Conservation (phyloP, 30 jellyfish, hydroid and myxozoan genomes). For the Chrysaora quinquecirrha region DNA sequence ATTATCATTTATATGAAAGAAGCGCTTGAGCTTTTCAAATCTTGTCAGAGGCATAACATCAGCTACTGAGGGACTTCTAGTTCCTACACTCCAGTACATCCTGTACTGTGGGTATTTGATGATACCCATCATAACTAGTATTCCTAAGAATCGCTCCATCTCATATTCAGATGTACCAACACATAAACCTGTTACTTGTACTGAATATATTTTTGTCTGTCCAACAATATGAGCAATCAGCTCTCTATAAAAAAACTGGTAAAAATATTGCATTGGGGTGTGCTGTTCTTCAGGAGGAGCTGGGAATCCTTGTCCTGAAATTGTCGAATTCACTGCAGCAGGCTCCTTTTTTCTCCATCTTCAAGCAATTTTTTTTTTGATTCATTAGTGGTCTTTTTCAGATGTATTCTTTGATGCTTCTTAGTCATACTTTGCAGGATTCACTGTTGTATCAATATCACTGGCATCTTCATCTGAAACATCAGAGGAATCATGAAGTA, state of each 20-base stretch:
- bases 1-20: constrained; percentile 28
- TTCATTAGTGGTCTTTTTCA: too few relatives aligned
- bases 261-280: constrained; percentile 27
- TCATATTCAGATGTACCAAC: constrained; percentile 9
- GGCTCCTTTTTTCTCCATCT: constrained; percentile 27
- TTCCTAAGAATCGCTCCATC: constrained; percentile 39
- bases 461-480: too few relatives aligned
- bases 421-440: too few relatives aligned
- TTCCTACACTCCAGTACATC: constrained; percentile 22
- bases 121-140: constrained; percentile 31
- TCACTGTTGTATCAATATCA: too few relatives aligned
- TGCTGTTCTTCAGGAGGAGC: constrained; percentile 23
- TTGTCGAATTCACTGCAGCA: constrained; percentile 13
- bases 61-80: constrained; percentile 25
- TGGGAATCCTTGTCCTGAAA: constrained; percentile 20
- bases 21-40: constrained; percentile 37
- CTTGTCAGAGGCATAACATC: too few relatives aligned
- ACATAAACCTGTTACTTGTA: constrained; percentile 12
- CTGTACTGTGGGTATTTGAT: constrained; percentile 27
- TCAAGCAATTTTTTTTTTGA: background rate
- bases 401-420: too few relatives aligned
- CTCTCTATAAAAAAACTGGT: constrained; percentile 29
- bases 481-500: too few relatives aligned
- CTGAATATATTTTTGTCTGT: constrained; percentile 26
- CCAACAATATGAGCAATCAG: constrained; percentile 27